A percentile compares a stretch with the other conserved stretches of the same genome.
These are phyloP conservation scores for Sesamia nonagrioides DNA, from an alignment of 1,140 invertebrate species.

Conservation along the genomic window DNA sequence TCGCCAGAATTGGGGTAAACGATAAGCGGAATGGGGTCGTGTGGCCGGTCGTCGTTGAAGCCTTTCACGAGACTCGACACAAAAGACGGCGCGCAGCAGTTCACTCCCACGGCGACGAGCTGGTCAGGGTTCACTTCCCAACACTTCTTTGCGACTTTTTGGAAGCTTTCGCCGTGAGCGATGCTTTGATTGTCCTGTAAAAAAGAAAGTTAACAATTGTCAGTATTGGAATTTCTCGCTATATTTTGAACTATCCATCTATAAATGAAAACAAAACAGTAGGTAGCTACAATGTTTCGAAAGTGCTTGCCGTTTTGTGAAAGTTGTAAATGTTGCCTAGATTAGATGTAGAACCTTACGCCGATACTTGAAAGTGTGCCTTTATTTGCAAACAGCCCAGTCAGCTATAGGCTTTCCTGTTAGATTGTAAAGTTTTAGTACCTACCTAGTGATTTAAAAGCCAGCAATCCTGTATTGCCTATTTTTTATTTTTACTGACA, in stretches of 20 bases:
- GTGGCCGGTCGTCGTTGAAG: constrained; percentile 86
- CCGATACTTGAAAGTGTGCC: no score
- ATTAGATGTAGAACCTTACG: background rate
- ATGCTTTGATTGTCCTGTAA: constrained; percentile 89
- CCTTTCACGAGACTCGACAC: constrained; percentile 88
- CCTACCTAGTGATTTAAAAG: background rate
- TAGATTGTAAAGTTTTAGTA: constrained; percentile 1
- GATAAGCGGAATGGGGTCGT: constrained; percentile 89
- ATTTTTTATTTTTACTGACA: background rate
- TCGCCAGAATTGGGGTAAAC: constrained; percentile 94
- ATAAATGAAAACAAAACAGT: constrained; percentile 1
- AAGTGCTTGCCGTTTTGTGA: constrained; percentile 14
- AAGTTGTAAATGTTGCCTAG: constrained; percentile 10
- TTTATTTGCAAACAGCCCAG: background rate
- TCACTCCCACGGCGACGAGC: constrained; percentile 94
- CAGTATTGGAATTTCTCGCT: background rate
- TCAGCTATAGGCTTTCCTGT: background rate
- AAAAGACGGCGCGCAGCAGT: constrained; percentile 91
- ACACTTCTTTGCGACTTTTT: constrained; percentile 88
- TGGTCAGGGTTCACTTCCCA: constrained; percentile 90
- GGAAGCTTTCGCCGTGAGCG: constrained; percentile 93
- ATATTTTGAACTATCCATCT: background rate
- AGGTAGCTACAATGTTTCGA: constrained; percentile 23
- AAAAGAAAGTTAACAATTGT: constrained; percentile 36
- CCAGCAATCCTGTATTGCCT: background rate